phyloP scores from a whole-genome alignment of 2,113 vertebrate species.

The Xiphorhynchus elegans region DNA sequence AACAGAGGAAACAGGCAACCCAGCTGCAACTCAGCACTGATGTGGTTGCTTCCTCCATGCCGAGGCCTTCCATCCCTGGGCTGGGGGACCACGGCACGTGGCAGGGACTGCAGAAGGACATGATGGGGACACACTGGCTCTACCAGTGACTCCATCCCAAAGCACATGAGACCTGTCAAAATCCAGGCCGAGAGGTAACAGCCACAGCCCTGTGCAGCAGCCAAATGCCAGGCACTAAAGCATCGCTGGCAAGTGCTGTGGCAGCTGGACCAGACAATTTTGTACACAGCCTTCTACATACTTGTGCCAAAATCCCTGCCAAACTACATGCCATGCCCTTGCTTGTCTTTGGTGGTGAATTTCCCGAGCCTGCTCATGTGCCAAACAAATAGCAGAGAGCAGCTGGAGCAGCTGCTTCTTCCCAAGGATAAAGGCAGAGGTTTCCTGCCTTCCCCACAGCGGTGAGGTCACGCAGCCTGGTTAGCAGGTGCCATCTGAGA shows the following conservation, averaged over 20 bases:
- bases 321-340: neutral
- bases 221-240: rapidly evolving
- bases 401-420: neutral
- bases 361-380: neutral
- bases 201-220: neutral
- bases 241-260: rapidly evolving
- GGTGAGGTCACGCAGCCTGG: neutral
- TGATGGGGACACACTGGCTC: rapidly evolving
- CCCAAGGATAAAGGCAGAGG: neutral
- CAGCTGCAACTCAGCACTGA: neutral
- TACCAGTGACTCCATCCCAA: neutral
- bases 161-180: neutral
- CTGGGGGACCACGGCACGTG: rapidly evolving
- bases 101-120: rapidly evolving
- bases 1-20: neutral
- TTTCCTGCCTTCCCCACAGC: rapidly evolving
- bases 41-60: rapidly evolving
- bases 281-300: neutral
- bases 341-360: neutral
- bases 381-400: neutral
- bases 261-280: neutral
- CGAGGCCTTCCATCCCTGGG: neutral
- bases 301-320: neutral
- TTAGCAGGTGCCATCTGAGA: neutral
- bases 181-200: neutral